Base-by-base conservation (phyloP, 2,888 invertebrate species). In the Galerucella calmariensis region DNA sequence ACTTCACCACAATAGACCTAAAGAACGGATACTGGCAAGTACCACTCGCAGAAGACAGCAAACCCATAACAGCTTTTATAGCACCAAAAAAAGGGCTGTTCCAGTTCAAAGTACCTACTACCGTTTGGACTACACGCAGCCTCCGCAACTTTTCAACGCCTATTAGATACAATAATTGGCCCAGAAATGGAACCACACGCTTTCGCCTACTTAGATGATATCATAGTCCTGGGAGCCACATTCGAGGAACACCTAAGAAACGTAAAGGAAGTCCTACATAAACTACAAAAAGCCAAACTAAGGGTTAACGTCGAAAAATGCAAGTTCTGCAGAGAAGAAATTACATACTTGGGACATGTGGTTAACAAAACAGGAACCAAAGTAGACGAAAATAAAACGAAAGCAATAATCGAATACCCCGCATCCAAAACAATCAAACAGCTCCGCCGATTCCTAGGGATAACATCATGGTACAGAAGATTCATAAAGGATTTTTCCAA, bases 381-480 rank as follows among this genome's bases (percentile, higher is more conserved):
- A 51, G 2, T 5, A 12, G 51, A 51, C n/a, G 14, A 12, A n/a
- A 2, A 51, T 14, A 10, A 24, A 24, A 27, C 8, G 2, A 59
- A 59, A 8, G 58, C 58, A 6, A n/a, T 51, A n/a, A n/a, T n/a
- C 12, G 51, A 51, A 6, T 14, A n/a, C n/a, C 51, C n/a, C 1
- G 2, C n/a, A n/a, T n/a, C 51, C n/a, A n/a, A 14, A 51, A 51
- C n/a, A 2, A n/a, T 51, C 11, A 2, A 51, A 5, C 51, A 51
- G n/a, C 51, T 51, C n/a, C 61, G 69, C 9, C 51, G 67, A 41
- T 69, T 75, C 46, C 56, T 66, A 10, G 65, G 72, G 2, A 48
- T 74, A 16, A 58, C 65, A 8, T 74, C 66, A 1, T 74, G 74
- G 74, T 74, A 70, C 16, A 20, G 70, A 46, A 51, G 69, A 16